Base-by-base conservation (phyloP, 2,113 vertebrate genomes). In the Turdus rufiventris region DNA sequence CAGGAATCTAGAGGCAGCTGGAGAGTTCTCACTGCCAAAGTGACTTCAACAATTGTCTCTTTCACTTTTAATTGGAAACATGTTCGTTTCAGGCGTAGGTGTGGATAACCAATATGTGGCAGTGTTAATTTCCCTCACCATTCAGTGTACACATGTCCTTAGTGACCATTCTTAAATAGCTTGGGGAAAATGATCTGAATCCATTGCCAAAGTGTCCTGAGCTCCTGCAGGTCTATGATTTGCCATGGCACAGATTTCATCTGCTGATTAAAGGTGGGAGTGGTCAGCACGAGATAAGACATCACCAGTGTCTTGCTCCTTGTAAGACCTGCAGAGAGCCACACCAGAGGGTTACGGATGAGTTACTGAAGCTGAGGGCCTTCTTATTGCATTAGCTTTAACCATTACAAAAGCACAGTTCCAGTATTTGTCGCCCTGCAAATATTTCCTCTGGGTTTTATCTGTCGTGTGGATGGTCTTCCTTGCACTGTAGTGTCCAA, bases 1-100 rank as follows among this genome's bases (percentile, higher is more conserved):
- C 96, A 73, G 94, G 96, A 97, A 96, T 89, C 88, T 95, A 89
- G 92, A 97, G 96, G 92, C 96, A 98, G 94, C 95, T 97, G 94
- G 93, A 96, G 95, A 96, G 92, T 31, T 65, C 57, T 96, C 77
- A 70, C 91, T 97, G 96, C 91, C 88, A 90, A 86, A 83, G 91
- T 81, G 89, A 76, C 95, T 94, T 95, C 94, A 96, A 29, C 90
- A 95, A 94, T 97, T 93, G 92, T 96, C 90, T 97, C 67, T 93
- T 95, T 89, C 93, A 92, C 72, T 97, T 97, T 97, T 95, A 91
- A 94, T 88, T 96, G 91, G 92, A 94, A 96, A 85, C 50, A 53
- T 94, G 88, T 73, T 94, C 5, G 38, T 95, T 94, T 88, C 74
- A 96, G 81, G 62, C 38, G 2, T 88, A 97, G 93, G 79, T 94